Evolutionary conservation across 2,113 vertebrate species (phyloP), one percentile per base, ranked within the genome.

Genomic region (Myiozetetes cayanensis): DNA sequence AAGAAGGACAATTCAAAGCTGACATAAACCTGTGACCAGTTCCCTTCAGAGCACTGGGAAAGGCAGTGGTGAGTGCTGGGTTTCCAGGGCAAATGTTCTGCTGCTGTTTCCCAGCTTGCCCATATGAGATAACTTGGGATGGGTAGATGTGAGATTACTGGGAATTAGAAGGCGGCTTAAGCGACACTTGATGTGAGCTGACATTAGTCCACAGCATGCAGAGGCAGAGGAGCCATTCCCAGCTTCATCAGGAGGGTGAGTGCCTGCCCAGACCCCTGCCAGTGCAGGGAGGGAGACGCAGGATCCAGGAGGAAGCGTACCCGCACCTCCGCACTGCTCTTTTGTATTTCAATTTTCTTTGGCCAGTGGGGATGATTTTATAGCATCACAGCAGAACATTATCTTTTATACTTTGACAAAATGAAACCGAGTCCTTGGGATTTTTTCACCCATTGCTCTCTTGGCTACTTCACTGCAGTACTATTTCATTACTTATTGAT

Each of bases 401-500:
- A 97, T 98, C 97, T 97, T 98, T 98, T 97, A 97, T 96, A 96
- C 98, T 98, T 97, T 96, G 98, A 98, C 98, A 98, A 98, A 98
- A 98, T 98, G 95, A 98, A 98, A 97, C 96, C 14, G 94, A 95
- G 90, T 98, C 97, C 98, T 98, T 96, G 96, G 97, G 97, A 98
- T 98, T 98, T 98, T 97, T 98, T 97, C 96, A 98, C 97, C 97
- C 98, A 97, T 96, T 97, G 97, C 98, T 98, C 97, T 98, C 98
- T 97, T 98, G 97, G 97, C 97, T 98, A 97, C 98, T 98, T 97
- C 94, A 96, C 95, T 97, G 90, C 97, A 96, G 96, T 98, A 98
- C 97, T 98, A 97, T 98, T 98, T 98, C 98, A 98, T 98, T 98
- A 98, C 97, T 97, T 98, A 98, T 98, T 98, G 98, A 98, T 98